These are phyloP conservation scores for Aphis craccivora DNA, from an alignment of 1,140 invertebrate species.

Conservation along the genomic window DNA sequence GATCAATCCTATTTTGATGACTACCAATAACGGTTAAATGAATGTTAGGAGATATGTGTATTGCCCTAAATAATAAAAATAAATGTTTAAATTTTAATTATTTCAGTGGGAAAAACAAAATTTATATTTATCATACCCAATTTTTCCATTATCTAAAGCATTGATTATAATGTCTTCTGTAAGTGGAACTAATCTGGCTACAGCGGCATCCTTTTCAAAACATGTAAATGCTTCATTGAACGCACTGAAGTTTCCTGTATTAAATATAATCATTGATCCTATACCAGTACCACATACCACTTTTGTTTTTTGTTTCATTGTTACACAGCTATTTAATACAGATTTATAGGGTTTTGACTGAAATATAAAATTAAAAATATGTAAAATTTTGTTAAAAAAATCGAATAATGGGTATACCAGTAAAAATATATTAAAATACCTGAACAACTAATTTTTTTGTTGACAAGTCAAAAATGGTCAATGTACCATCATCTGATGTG, in stretches of 20 bases:
- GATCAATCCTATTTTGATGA: conserved; percentile 78
- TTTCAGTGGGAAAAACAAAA: too few relatives aligned
- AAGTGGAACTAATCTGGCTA: conserved; percentile 84
- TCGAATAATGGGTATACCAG: neutral
- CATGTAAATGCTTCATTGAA: conserved; percentile 86
- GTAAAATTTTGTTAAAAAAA: neutral
- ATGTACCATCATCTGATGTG: conserved; percentile 87
- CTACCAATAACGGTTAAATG: conserved; percentile 87
- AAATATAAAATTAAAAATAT: conserved; percentile 62
- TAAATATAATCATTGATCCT: conserved; percentile 88
- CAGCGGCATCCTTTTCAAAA: conserved; percentile 65
- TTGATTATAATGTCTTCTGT: too few relatives aligned
- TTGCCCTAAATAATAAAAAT: too few relatives aligned
- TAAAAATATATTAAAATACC: conserved; percentile 61
- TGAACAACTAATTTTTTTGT: conserved; percentile 72
- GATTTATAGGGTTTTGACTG: conserved; percentile 82
- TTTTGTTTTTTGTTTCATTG: conserved; percentile 82
- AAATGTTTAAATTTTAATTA: too few relatives aligned
- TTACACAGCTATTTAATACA: conserved; percentile 78
- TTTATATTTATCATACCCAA: too few relatives aligned
- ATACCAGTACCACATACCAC: conserved; percentile 81
- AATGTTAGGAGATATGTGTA: conserved; percentile 84
- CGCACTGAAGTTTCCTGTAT: conserved; percentile 84
- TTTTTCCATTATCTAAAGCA: too few relatives aligned
- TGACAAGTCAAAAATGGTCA: conserved; percentile 85